Conservation (phyloP, 2,797 vertebrate species). For the Poecilia velifera region DNA sequence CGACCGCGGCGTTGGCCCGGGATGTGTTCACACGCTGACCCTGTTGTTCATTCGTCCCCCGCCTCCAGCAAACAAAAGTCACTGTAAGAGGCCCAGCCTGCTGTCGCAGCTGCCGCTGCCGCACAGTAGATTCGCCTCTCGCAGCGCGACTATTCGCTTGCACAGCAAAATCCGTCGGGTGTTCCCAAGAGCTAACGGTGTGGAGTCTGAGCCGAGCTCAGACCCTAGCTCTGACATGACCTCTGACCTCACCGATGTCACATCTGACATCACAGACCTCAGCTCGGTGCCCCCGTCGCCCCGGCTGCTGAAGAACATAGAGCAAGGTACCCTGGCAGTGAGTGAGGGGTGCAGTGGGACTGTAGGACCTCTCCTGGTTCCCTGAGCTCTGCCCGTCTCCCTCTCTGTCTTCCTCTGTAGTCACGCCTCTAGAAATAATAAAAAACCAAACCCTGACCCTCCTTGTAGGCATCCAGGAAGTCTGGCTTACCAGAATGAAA, state of each 20-base stretch:
- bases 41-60: constrained; percentile 68
- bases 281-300: constrained; percentile 65
- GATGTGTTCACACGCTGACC: constrained; percentile 38
- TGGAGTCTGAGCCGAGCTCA: constrained; percentile 63
- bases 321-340: constrained; percentile 78
- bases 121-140: constrained; percentile 72
- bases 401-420: constrained; percentile 30
- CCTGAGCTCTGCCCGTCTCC: constrained; percentile 43
- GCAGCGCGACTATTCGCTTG: constrained; percentile 66
- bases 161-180: constrained; percentile 62
- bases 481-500: constrained; percentile 29
- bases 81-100: constrained; percentile 84
- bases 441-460: neutral
- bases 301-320: constrained; percentile 68
- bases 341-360: constrained; percentile 35
- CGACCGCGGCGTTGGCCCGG: neutral
- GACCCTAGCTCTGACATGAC: constrained; percentile 48
- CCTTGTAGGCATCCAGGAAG: constrained; percentile 13
- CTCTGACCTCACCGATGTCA: constrained; percentile 58
- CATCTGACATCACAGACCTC: constrained; percentile 61
- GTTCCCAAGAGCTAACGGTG: constrained; percentile 80
- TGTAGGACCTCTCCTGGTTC: constrained; percentile 24
- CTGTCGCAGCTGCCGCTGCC: constrained; percentile 88
- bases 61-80: constrained; percentile 81
- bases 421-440: neutral